Conservation (phyloP, 2,888 invertebrate genomes). For the Melanargia galathea region DNA sequence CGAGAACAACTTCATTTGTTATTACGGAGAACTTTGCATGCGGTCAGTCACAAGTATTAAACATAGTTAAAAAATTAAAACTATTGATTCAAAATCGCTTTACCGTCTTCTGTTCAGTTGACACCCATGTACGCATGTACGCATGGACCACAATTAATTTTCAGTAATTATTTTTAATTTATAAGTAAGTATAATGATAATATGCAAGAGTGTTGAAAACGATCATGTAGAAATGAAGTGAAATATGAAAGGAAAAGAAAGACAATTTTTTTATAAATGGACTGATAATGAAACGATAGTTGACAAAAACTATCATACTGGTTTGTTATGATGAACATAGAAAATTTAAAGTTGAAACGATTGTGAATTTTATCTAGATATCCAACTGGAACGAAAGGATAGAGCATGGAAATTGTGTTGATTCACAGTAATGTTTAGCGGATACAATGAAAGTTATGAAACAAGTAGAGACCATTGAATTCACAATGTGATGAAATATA, state of each 20-base stretch:
- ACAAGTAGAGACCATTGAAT: too few relatives aligned
- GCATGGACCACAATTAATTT: conserved; percentile 69
- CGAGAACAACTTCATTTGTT: conserved; percentile 60
- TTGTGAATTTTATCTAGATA: too few relatives aligned
- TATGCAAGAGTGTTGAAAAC: background rate
- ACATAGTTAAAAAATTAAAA: conserved; percentile 58
- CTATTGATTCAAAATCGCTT: conserved; percentile 65
- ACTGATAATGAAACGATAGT: too few relatives aligned
- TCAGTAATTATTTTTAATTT: conserved; percentile 38
- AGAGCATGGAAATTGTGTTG: background rate
- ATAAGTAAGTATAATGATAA: background rate
- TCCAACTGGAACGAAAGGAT: background rate
- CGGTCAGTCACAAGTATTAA: conserved; percentile 77
- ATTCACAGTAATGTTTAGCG: background rate
- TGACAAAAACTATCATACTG: too few relatives aligned
- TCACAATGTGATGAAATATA: too few relatives aligned
- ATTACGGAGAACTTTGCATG: conserved; percentile 68
- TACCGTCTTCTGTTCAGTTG: conserved; percentile 80
- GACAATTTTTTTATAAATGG: too few relatives aligned
- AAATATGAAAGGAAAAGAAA: background rate
- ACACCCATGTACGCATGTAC: conserved; percentile 75
- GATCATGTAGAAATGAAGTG: background rate
- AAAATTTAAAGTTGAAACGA: too few relatives aligned
- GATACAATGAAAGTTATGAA: too few relatives aligned
- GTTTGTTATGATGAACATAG: too few relatives aligned